Conservation (phyloP, 2,113 vertebrate genomes). For the Sander vitreus region DNA sequence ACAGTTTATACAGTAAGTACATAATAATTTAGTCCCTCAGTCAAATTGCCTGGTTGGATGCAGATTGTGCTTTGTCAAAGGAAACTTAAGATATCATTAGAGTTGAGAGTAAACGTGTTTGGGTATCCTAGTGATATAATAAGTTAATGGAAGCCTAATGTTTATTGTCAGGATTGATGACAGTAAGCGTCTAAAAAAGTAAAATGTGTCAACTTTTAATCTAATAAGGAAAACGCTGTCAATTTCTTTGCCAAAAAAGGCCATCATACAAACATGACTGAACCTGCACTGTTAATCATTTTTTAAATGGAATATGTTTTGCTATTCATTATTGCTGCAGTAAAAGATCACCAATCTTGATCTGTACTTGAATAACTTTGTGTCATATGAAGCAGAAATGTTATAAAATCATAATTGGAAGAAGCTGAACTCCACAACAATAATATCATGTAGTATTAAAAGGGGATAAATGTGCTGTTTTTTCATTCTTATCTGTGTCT, state of each 20-base stretch:
- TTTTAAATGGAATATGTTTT: background rate
- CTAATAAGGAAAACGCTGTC: background rate
- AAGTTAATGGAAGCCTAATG: background rate
- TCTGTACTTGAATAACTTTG: background rate
- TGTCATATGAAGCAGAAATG: background rate
- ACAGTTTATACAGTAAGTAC: conserved; percentile 36
- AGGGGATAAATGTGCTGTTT: conserved; percentile 3
- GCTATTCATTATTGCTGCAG: background rate
- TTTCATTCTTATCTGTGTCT: conserved; percentile 19
- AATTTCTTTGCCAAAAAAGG: background rate
- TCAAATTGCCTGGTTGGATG: conserved; percentile 18
- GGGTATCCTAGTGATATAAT: background rate
- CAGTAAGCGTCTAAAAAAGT: background rate
- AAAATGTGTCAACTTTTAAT: background rate
- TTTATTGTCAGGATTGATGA: conserved; percentile 17
- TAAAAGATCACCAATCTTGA: background rate
- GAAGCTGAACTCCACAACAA: background rate
- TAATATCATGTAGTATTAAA: background rate
- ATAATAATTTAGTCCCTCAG: conserved; percentile 33
- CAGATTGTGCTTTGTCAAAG: conserved; percentile 15
- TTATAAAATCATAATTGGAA: background rate
- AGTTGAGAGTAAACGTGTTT: background rate
- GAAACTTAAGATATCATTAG: conserved; percentile 26
- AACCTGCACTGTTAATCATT: background rate
- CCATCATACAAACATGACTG: background rate